A percentile compares a stretch with the other conserved stretches of the same genome.
Conservation (phyloP, 2,888 invertebrate genomes). For the Marasmarcha lunaedactyla region DNA sequence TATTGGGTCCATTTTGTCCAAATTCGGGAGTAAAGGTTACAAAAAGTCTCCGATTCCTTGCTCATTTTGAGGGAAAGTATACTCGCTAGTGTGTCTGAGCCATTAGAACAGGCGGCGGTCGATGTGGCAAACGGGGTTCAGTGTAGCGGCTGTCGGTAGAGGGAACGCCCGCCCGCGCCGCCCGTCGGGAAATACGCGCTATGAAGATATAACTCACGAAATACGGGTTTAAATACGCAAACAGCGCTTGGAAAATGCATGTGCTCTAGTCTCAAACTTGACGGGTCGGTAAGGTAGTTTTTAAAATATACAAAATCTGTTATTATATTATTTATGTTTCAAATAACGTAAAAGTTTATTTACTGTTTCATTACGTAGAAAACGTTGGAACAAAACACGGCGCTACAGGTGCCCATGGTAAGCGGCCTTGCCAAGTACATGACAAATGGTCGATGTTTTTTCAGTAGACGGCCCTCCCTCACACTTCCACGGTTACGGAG, state of each 20-base stretch:
- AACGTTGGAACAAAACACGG: constrained; percentile 33
- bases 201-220: constrained; percentile 4
- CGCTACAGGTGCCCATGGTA: constrained; percentile 41
- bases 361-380: not conserved
- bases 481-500: constrained; percentile 33
- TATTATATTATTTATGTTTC: too few relatives aligned
- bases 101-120: constrained; percentile 22
- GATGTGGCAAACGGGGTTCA: constrained; percentile 37
- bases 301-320: not conserved
- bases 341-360: too few relatives aligned
- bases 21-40: too few relatives aligned
- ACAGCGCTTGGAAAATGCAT: not conserved
- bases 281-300: not conserved
- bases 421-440: constrained; percentile 3
- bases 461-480: constrained; percentile 25
- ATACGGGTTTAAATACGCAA: not conserved
- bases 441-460: constrained; percentile 38
- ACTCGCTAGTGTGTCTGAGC: too few relatives aligned
- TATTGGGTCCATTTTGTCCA: too few relatives aligned
- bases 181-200: constrained; percentile 5
- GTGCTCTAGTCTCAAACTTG: not conserved
- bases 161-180: constrained; percentile 27
- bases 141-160: constrained; percentile 30
- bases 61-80: too few relatives aligned
- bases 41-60: too few relatives aligned